Conservation (phyloP, 1,140 invertebrate genomes). For the Steinernema khuongi region DNA sequence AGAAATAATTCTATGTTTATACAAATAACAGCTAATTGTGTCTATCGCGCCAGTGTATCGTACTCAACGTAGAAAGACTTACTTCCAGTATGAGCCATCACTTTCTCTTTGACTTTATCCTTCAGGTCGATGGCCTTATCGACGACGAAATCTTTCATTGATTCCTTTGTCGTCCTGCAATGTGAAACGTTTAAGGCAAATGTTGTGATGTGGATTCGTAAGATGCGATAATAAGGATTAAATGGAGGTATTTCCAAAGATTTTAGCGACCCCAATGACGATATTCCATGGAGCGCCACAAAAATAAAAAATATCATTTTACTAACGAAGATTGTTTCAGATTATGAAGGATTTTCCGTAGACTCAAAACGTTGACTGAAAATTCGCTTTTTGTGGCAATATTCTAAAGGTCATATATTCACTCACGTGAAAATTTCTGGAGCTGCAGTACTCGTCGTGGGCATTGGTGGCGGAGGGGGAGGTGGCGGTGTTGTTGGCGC, state of each 20-base stretch:
- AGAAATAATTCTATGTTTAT: too few relatives aligned
- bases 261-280: not conserved
- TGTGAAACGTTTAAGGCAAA: too few relatives aligned
- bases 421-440: conserved; percentile 11
- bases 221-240: not conserved
- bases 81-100: conserved; percentile 54
- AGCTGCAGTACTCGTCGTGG: conserved; percentile 11
- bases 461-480: not conserved
- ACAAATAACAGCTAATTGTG: too few relatives aligned
- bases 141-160: conserved; percentile 40
- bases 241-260: conserved; percentile 17
- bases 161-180: conserved; percentile 46
- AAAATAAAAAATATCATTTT: not conserved
- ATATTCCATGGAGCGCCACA: not conserved
- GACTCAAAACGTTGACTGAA: too few relatives aligned
- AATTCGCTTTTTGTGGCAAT: not conserved
- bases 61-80: conserved; percentile 31
- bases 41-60: too few relatives aligned
- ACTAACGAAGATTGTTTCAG: not conserved
- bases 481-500: conserved; percentile 4
- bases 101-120: conserved; percentile 48
- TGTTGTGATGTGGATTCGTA: too few relatives aligned
- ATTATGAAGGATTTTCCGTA: conserved; percentile 5
- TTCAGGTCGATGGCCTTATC: conserved; percentile 47
- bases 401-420: not conserved